A percentile compares a stretch with the other conserved stretches of the same genome.
These are phyloP conservation scores for Alces alces DNA, from an alignment of 2,113 vertebrate genomes.

Conservation along the genomic window DNA sequence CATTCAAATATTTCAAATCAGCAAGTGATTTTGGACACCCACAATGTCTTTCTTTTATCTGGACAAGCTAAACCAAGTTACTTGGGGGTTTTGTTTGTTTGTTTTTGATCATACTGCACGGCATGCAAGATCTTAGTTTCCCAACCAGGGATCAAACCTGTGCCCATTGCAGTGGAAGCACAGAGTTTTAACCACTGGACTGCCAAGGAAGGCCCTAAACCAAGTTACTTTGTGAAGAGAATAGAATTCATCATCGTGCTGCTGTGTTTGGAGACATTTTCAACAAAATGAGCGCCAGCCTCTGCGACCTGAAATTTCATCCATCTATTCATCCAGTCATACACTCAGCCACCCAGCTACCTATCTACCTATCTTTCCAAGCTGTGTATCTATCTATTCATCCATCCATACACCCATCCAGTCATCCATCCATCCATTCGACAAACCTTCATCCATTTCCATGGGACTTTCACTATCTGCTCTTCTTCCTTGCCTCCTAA, in stretches of 20 bases:
- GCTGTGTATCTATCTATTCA: rapidly evolving
- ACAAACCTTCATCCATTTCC: neutral
- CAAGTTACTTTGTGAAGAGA: neutral
- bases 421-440: neutral
- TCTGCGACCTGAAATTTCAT: neutral
- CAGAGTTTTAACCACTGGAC: neutral
- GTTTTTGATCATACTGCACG: neutral
- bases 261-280: neutral
- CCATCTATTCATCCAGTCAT: neutral
- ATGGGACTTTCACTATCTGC: neutral
- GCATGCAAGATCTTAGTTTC: neutral
- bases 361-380: neutral
- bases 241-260: neutral
- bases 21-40: neutral
- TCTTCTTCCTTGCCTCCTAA: neutral
- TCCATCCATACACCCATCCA: neutral
- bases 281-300: neutral
- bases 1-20: neutral
- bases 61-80: neutral
- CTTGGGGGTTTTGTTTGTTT: neutral
- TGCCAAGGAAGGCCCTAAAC: neutral
- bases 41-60: neutral
- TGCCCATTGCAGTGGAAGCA: neutral
- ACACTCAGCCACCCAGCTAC: neutral
- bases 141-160: neutral